Evolutionary conservation across 1,140 invertebrate genomes (phyloP).

Genomic region (Micrasema minimum): DNA sequence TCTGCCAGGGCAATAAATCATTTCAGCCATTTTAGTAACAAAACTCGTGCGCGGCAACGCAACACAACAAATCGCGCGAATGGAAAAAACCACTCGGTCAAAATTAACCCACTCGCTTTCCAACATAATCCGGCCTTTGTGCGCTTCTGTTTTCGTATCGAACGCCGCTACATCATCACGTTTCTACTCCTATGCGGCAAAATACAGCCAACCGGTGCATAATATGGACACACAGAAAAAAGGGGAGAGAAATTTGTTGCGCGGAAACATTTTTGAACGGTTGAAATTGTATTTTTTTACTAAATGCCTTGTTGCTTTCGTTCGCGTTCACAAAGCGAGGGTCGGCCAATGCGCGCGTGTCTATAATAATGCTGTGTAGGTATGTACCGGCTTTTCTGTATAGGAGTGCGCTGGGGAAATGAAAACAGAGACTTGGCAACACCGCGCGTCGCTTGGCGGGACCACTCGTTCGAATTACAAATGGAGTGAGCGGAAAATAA

Average conservation of each 20-base stretch:
- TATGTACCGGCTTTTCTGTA: conserved; percentile 30
- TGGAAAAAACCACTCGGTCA: conserved; percentile 19
- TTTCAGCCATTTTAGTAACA: conserved; percentile 46
- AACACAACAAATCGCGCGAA: conserved; percentile 18
- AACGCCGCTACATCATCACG: conserved; percentile 18
- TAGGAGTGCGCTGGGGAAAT: conserved; percentile 17
- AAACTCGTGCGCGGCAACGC: conserved; percentile 32
- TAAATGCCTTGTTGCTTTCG: background rate
- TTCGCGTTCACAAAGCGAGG: background rate
- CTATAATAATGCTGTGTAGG: conserved; percentile 37
- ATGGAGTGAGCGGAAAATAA: conserved; percentile 25
- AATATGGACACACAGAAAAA: background rate
- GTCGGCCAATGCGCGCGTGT: conserved; percentile 35
- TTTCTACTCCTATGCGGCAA: conserved; percentile 11
- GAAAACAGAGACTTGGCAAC: conserved; percentile 39
- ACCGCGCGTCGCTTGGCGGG: conserved; percentile 7
- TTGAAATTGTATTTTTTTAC: background rate
- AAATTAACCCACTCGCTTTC: conserved; percentile 27
- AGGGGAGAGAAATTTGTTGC: background rate
- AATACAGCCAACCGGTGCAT: background rate
- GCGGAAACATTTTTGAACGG: background rate
- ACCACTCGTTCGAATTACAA: conserved; percentile 26
- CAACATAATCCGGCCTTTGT: conserved; percentile 45
- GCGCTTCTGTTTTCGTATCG: conserved; percentile 24
- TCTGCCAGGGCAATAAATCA: conserved; percentile 45